Conservation (phyloP, 2,888 invertebrate species). For the Lordiphosa fenestrarum region DNA sequence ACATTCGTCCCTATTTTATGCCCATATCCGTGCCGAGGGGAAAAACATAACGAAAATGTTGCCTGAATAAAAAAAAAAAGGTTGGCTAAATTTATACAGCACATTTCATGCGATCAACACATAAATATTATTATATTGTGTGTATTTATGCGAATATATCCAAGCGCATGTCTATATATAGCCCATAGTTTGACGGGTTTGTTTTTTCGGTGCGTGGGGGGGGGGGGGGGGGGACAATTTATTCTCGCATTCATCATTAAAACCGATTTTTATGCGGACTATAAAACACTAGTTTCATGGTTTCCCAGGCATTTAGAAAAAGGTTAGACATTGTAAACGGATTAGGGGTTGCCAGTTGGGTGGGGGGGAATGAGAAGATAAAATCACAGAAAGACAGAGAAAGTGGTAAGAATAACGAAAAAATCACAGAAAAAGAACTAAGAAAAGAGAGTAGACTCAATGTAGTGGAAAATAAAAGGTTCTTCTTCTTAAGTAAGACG, state of each 20-base stretch:
- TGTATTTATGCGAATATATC: constrained; percentile 40
- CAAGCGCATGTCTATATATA: constrained; percentile 13
- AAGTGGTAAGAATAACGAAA: too few species aligned
- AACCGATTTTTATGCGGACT: constrained; percentile 10
- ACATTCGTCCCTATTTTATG: constrained; percentile 14
- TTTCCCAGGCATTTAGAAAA: too few species aligned
- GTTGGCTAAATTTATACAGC: constrained; percentile 67
- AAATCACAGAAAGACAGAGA: too few species aligned
- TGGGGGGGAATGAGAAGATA: too few species aligned
- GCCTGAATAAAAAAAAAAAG: constrained; percentile 55
- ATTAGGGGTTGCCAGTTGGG: too few species aligned
- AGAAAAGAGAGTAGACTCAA: too few species aligned
- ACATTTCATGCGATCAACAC: constrained; percentile 73
- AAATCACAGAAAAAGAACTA: too few species aligned
- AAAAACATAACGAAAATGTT: constrained; percentile 35
- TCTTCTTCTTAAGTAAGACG: too few species aligned
- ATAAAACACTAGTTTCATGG: constrained; percentile 3
- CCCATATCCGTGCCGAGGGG: constrained; percentile 34
- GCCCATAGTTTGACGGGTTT: constrained; percentile 23
- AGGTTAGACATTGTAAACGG: too few species aligned
- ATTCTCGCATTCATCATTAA: constrained; percentile 12
- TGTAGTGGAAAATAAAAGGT: too few species aligned
- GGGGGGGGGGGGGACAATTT: not conserved
- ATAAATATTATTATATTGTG: constrained; percentile 64
- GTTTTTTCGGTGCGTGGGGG: too few species aligned